A percentile compares a stretch with the other conserved stretches of the same genome.
Evolutionary conservation across 2,888 invertebrate species (phyloP).

Genomic region (Linnaemya tessellans): DNA sequence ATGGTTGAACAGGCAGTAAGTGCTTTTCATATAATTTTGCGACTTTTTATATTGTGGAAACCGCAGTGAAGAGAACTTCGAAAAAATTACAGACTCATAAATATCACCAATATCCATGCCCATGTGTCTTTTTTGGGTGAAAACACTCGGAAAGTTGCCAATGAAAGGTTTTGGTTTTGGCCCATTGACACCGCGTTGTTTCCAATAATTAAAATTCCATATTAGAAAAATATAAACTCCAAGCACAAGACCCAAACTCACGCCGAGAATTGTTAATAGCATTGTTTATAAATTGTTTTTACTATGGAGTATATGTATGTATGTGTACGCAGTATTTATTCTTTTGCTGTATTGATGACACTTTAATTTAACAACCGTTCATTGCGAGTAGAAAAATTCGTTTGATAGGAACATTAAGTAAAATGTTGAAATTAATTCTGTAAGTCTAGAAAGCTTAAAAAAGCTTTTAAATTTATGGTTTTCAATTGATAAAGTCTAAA

Average conservation of each 20-base stretch:
- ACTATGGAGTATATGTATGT: too few species aligned
- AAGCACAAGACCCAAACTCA: constrained; percentile 10
- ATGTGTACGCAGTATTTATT: not conserved
- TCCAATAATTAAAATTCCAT: constrained; percentile 82
- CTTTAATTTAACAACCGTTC: constrained; percentile 1
- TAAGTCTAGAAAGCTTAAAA: constrained; percentile 23
- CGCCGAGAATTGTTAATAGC: constrained; percentile 32
- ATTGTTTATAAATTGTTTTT: constrained; percentile 10
- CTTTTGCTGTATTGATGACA: not conserved
- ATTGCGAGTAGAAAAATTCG: constrained; percentile 1
- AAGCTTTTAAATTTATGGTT: constrained; percentile 29
- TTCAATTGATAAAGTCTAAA: not conserved
- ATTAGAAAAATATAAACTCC: constrained; percentile 76
- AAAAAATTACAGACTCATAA: constrained; percentile 79
- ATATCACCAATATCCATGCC: constrained; percentile 81
- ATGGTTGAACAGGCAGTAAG: too few species aligned
- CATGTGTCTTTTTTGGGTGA: constrained; percentile 77
- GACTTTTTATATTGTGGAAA: too few species aligned
- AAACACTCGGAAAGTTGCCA: constrained; percentile 80
- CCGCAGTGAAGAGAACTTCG: not conserved
- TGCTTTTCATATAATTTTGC: too few species aligned
- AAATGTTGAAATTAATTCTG: not conserved
- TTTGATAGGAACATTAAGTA: not conserved
- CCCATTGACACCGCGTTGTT: constrained; percentile 79
- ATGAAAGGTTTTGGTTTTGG: constrained; percentile 79